Base-by-base conservation (phyloP, 2,113 vertebrate genomes). In the Tyrannus savana region DNA sequence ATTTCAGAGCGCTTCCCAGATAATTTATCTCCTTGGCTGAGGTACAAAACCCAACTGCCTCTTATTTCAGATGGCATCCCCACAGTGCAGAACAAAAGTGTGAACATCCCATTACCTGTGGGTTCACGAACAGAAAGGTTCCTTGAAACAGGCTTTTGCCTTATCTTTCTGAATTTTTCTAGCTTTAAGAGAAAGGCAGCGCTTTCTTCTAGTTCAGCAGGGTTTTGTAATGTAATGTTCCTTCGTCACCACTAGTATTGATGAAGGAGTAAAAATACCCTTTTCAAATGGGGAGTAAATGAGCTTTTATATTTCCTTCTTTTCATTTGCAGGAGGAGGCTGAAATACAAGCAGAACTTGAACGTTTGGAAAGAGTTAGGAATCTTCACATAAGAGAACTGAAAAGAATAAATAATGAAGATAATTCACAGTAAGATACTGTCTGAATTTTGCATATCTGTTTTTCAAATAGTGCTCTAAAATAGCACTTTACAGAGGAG, bases 351-450 rank as follows among this genome's bases (percentile, higher is more conserved):
- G 99, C 99, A 75, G 99, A 99, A 98, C 98, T 99, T 97, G 99
- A 99, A 97, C 99, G 99, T 96, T 98, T 99, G 97, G 99, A 99
- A 98, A 99, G 99, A 97, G 99, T 99, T 94, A 98, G 99, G 97
- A 99, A 99, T 98, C 99, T 99, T 98, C 99, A 99, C 97, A 99
- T 99, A 98, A 99, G 99, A 97, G 99, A 99, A 95, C 98, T 99
- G 97, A 99, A 99, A 98, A 99, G 99, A 98, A 99, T 99, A 98
- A 99, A 99, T 98, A 99, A 99, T 94, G 99, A 99, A 98, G 99
- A 99, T 98, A 99, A 99, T 97, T 99, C 99, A 77, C 99, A 99
- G 99, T 99, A 98, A 99, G 99, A 98, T 63, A n/a, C 66, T 81
- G 10, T 96, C 95, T 96, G 90, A 95, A 84, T 93, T 93, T 96